Evolutionary conservation across 64 coral and sea anemone genomes (phyloP).

Genomic region (Montipora sp.): DNA sequence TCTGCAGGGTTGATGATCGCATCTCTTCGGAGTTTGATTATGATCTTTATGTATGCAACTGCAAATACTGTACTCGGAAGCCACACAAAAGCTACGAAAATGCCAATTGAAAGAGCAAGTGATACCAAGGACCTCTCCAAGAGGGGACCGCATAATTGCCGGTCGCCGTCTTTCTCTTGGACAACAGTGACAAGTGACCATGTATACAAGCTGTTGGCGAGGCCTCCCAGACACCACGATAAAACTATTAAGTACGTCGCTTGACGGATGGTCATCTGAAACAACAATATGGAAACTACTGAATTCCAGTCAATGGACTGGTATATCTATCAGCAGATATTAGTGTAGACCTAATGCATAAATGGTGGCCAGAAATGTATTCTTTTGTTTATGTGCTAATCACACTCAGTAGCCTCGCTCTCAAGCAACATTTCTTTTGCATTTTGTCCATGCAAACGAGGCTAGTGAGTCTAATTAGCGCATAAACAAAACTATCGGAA

Average conservation of each 20-base stretch:
- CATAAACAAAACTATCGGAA: too few relatives aligned
- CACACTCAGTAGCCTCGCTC: too few relatives aligned
- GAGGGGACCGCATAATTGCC: not conserved
- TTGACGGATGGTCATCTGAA: constrained; percentile 39
- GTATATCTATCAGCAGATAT: too few relatives aligned
- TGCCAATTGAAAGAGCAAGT: not conserved
- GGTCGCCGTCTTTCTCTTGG: not conserved
- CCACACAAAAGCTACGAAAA: not conserved
- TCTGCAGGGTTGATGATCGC: constrained; percentile 2
- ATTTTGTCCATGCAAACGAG: too few relatives aligned
- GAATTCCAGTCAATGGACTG: too few relatives aligned
- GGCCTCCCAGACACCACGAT: constrained; percentile 7
- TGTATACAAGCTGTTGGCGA: not conserved
- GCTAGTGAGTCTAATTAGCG: too few relatives aligned
- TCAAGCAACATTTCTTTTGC: too few relatives aligned
- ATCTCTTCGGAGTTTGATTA: constrained; percentile 54
- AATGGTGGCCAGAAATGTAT: too few relatives aligned
- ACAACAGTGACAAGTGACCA: not conserved
- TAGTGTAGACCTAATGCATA: too few relatives aligned
- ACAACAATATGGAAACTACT: not conserved
- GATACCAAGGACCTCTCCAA: not conserved
- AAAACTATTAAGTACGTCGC: not conserved
- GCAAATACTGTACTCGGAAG: constrained; percentile 37
- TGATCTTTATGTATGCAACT: constrained; percentile 5
- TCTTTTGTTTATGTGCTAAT: too few relatives aligned